Conservation (phyloP, 2,113 vertebrate genomes). For the Syngnathus floridae region DNA sequence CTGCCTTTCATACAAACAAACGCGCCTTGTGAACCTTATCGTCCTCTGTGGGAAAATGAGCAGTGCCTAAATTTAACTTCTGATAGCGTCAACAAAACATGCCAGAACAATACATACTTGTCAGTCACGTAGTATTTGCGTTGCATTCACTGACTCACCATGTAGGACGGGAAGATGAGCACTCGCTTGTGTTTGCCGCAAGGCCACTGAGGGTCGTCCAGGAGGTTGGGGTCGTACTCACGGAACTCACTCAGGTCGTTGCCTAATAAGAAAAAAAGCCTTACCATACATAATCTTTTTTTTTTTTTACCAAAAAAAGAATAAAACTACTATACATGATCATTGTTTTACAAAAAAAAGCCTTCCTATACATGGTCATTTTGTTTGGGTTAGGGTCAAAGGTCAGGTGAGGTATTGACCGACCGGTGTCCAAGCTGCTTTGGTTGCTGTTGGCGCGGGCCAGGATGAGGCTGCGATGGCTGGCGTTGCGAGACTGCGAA, state of each 20-base stretch:
- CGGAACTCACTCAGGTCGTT: conserved; percentile 85
- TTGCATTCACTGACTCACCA: conserved; percentile 73
- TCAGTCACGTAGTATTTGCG: conserved; percentile 10
- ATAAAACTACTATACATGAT: too few relatives aligned
- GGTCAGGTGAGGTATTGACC: neutral
- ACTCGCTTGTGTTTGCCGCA: conserved; percentile 98
- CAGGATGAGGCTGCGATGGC: conserved; percentile 91
- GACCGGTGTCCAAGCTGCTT: conserved; percentile 93
- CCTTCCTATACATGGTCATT: too few relatives aligned
- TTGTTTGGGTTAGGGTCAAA: too few relatives aligned
- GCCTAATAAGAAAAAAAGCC: conserved; percentile 61
- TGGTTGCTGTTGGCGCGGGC: conserved; percentile 92
- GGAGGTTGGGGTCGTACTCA: conserved; percentile 93
- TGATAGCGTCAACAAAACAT: conserved; percentile 2
- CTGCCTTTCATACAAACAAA: conserved; percentile 7
- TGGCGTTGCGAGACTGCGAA: conserved; percentile 88
- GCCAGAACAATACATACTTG: conserved; percentile 11
- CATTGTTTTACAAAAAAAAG: too few relatives aligned
- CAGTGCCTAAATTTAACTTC: neutral
- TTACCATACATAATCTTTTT: too few relatives aligned
- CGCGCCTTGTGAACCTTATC: neutral
- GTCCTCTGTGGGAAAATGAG: neutral
- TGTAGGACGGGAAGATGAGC: conserved; percentile 95
- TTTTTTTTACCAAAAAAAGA: too few relatives aligned
- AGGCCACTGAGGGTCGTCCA: conserved; percentile 98